Percentiles rank a stretch among this genome's conserved stretches.
Evolutionary conservation across 2,888 invertebrate species (phyloP).

Genomic region (Osmoderma eremita): DNA sequence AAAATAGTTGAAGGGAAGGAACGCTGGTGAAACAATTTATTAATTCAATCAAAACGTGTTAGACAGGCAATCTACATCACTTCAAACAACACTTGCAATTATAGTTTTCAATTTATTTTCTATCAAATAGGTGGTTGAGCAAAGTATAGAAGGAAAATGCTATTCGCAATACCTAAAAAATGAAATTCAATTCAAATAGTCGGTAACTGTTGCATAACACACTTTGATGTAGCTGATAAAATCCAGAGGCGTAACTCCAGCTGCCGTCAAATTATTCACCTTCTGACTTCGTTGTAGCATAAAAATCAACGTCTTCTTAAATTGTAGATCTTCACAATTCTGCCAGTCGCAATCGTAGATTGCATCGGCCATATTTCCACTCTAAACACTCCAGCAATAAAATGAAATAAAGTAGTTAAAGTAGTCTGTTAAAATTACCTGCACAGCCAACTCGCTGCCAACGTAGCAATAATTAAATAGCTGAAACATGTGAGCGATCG

Average conservation of each 20-base stretch:
- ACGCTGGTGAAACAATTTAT: not conserved
- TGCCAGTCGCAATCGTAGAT: slow-evolving; percentile 44
- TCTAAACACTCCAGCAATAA: slow-evolving; percentile 36
- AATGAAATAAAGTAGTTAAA: not conserved
- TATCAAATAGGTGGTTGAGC: slow-evolving; percentile 5
- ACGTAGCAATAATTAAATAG: slow-evolving; percentile 40
- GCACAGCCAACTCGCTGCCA: slow-evolving; percentile 34
- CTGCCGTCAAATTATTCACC: slow-evolving; percentile 43
- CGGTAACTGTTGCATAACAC: not conserved
- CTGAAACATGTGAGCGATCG: slow-evolving; percentile 39
- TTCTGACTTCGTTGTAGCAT: slow-evolving; percentile 43
- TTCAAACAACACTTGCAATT: no score
- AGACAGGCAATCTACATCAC: not conserved
- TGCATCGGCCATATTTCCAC: slow-evolving; percentile 38
- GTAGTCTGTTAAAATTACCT: slow-evolving; percentile 18
- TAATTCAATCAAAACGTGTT: not conserved
- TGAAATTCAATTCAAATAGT: not conserved
- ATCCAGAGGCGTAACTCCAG: slow-evolving; percentile 45
- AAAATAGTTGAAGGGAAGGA: no score
- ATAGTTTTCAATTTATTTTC: slow-evolving; percentile 1
- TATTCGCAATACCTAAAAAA: slow-evolving; percentile 45
- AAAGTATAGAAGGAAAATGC: slow-evolving; percentile 49
- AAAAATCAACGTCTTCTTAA: slow-evolving; percentile 42
- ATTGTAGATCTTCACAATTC: slow-evolving; percentile 20
- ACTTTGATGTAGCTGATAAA: slow-evolving; percentile 47